Evolutionary conservation across 2,797 vertebrate species (phyloP).

Genomic region (Stomatorhinus walkeri): DNA sequence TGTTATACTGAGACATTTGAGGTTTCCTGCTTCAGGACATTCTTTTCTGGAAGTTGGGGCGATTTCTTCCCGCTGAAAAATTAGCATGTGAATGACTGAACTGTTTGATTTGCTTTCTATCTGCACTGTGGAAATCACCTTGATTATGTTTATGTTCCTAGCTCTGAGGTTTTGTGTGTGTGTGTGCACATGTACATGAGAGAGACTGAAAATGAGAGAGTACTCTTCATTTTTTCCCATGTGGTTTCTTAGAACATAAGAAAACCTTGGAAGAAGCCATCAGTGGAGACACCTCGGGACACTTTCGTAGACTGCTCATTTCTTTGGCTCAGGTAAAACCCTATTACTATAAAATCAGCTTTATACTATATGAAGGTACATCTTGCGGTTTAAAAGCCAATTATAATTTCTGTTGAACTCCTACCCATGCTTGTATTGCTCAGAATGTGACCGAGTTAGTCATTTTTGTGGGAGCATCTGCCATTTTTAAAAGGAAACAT

Average conservation of each 20-base stretch:
- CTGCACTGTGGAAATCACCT: neutral
- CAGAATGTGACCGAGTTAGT: neutral
- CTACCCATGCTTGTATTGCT: neutral
- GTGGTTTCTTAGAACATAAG: conserved; percentile 69
- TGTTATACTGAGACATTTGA: neutral
- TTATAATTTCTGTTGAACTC: neutral
- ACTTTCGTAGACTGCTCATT: conserved; percentile 87
- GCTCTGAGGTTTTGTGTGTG: neutral
- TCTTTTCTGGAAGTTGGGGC: neutral
- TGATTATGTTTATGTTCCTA: neutral
- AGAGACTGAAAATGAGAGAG: neutral
- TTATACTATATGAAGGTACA: neutral
- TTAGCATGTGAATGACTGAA: neutral
- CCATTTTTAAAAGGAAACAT: neutral
- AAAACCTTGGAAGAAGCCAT: conserved; percentile 86
- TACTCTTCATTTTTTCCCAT: neutral
- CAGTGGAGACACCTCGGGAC: conserved; percentile 86
- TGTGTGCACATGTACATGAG: neutral
- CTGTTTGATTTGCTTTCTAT: neutral
- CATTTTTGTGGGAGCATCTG: neutral
- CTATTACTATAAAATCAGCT: neutral
- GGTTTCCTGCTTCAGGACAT: neutral
- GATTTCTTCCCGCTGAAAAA: neutral
- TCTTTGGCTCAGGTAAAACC: conserved; percentile 81
- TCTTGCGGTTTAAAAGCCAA: neutral